A percentile compares a stretch with the other conserved stretches of the same genome.
Evolutionary conservation across 2,113 vertebrate genomes (phyloP).

Genomic region (Phaethornis superciliosus): DNA sequence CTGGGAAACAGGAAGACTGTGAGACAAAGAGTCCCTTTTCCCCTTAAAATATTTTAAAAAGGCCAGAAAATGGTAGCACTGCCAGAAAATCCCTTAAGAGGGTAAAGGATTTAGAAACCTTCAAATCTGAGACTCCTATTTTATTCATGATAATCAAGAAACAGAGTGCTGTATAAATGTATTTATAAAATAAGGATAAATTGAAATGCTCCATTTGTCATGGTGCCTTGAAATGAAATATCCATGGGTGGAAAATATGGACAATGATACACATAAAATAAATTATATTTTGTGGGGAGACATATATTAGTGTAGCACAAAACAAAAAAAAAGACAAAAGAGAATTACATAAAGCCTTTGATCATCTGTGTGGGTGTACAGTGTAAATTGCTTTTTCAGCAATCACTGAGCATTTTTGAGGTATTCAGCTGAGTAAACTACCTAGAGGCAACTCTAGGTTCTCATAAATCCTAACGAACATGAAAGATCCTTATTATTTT

Average conservation of each 20-base stretch:
- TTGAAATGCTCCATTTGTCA: not conserved
- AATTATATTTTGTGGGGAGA: not conserved
- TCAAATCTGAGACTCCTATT: not conserved
- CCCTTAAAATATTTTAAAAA: not conserved
- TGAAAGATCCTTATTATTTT: not conserved
- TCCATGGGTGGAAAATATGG: not conserved
- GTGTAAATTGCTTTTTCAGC: not conserved
- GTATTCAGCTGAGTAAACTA: not conserved
- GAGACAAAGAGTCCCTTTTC: not conserved
- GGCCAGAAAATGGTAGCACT: not conserved
- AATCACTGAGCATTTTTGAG: not conserved
- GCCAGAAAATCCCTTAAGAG: not conserved
- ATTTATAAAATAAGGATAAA: not conserved
- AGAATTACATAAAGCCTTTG: not conserved
- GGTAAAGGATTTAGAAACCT: not conserved
- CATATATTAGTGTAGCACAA: not conserved
- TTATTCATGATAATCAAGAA: not conserved
- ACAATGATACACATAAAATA: not conserved
- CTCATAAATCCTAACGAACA: not conserved
- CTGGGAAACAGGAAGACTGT: not conserved
- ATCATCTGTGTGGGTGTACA: not conserved
- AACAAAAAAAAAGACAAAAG: not conserved
- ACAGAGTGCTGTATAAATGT: not conserved
- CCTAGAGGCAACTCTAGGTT: not conserved
- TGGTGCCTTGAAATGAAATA: slow-evolving; percentile 11